Percentiles rank a stretch among this genome's conserved stretches.
These are phyloP conservation scores for Epinephelus fuscoguttatus DNA, from an alignment of 2,113 vertebrate genomes.

Conservation along the genomic window DNA sequence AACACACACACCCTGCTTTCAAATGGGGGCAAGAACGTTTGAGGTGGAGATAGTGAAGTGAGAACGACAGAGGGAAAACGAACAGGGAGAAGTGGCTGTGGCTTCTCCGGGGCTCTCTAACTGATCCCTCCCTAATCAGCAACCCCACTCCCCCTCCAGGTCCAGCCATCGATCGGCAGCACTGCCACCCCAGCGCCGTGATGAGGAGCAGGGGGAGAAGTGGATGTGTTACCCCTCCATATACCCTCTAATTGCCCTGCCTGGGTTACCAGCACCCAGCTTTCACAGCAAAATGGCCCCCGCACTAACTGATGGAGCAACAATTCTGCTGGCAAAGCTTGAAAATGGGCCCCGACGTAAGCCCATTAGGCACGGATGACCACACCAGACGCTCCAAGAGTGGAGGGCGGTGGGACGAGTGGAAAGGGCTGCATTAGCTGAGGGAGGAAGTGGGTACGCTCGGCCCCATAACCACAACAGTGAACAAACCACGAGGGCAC, in stretches of 20 bases:
- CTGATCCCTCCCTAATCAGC: conserved; percentile 76
- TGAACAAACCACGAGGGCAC: conserved; percentile 60
- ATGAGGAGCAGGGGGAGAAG: conserved; percentile 57
- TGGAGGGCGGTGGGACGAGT: conserved; percentile 15
- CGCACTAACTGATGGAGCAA: conserved; percentile 51
- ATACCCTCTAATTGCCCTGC: conserved; percentile 77
- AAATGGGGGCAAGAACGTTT: conserved; percentile 51
- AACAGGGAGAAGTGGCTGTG: conserved; percentile 58
- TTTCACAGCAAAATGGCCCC: conserved; percentile 49
- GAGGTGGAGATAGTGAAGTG: conserved; percentile 64
- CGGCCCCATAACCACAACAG: conserved; percentile 51
- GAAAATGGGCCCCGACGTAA: conserved; percentile 49
- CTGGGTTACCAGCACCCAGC: conserved; percentile 61
- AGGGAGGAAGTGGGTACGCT: conserved; percentile 62
- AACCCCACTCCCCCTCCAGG: conserved; percentile 58
- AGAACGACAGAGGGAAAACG: conserved; percentile 60
- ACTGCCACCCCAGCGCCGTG: conserved; percentile 54
- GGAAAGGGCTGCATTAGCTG: conserved; percentile 54
- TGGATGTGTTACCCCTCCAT: conserved; percentile 65
- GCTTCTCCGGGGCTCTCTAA: conserved; percentile 56
- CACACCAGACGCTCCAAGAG: conserved; percentile 50
- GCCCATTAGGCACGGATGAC: conserved; percentile 69
- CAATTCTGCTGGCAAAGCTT: conserved; percentile 64
- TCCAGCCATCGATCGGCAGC: conserved; percentile 70
- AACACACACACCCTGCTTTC: conserved; percentile 23